Base-by-base conservation (phyloP, 2,888 invertebrate genomes). In the Lithosia quadra region DNA sequence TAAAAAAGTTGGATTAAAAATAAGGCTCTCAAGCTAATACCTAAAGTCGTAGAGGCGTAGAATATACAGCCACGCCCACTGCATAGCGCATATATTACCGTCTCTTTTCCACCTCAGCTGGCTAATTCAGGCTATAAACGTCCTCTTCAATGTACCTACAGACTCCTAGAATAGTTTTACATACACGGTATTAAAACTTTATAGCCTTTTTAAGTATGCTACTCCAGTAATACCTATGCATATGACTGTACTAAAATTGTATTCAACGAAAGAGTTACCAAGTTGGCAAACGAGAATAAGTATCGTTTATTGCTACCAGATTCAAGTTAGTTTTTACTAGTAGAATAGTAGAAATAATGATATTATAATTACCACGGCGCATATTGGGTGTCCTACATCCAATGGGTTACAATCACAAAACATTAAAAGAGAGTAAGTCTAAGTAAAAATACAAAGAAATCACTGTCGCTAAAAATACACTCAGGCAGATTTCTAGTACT, bases 1-100 rank as follows among this genome's bases (percentile, higher is more conserved):
- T n/a, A n/a, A n/a, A n/a, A n/a, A n/a, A n/a, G 43, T 7, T 43
- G 43, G 18, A 43, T 39, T 70, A 67, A 74, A 74, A 74, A 73
- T 62, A 71, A 73, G 60, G 59, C 67, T 67, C 18, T 56, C 49
- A 43, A 61, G 59, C 39, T 61, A 62, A 82, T 84, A 83, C 86
- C 86, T 84, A 86, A 81, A 82, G 77, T 78, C 73, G 73, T 68
- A 81, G 80, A 80, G 80, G 80, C 80, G 80, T 80, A 72, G 72
- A 78, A 71, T 71, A 78, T 77, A 65, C 74, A 53, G 86, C 90
- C 83, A 84, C 92, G 92, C 92, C 92, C 89, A 85, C 86, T 84
- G 85, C 84, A 88, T 77, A 81, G 79, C 85, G 86, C 87, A 88
- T 75, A 71, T 87, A 84, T 82, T 74, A 79, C 84, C 72, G 76